Evolutionary conservation across 2,888 invertebrate species (phyloP), one percentile per base, ranked within the genome.

Genomic region (Drosophila neutralis): DNA sequence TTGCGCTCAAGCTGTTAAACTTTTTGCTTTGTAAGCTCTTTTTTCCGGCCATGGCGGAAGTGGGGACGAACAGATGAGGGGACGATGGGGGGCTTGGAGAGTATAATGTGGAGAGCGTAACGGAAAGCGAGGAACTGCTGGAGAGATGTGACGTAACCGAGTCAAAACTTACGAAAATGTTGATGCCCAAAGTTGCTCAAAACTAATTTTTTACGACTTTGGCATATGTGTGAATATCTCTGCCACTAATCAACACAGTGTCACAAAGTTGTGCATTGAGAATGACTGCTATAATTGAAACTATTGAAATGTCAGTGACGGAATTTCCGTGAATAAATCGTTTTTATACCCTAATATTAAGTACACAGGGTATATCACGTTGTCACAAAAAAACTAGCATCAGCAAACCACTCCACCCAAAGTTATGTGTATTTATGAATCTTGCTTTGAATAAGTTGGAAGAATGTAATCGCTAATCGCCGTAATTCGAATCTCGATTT

Each of bases 1-100:
- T 84, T 82, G 84, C 85, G 79, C 80, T 82, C 80, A 82, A 84
- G 79, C 82, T 82, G 79, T 82, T 84, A 73, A 84, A 84, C 79
- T 82, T 82, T 82, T 75, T 82, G 84, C 85, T 82, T 84, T 82
- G 84, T 82, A 81, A 82, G 82, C 83, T 71, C 75, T 81, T 81
- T 83, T 81, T 83, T 81, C 83, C 81, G 67, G 68, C 57, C 21
- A 40, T 42, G 15, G 31, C 57, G 57, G 57, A 57, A 31, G 57
- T 57, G 15, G 57, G 38, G 40, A 31, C 10, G 29, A 24, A 2
- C 4, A 57, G 29, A 51, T 29, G 45, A 5, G 13, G 7, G 4
- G 15, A 1, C 29, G 27, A 11, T 3, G 29, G 18, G 2, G 8
- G 27, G 15, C 51, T 51, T 38, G 27, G 7, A n/a, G n/a, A n/a